Conservation (phyloP, 2,888 invertebrate genomes). For the Andricus curvator region DNA sequence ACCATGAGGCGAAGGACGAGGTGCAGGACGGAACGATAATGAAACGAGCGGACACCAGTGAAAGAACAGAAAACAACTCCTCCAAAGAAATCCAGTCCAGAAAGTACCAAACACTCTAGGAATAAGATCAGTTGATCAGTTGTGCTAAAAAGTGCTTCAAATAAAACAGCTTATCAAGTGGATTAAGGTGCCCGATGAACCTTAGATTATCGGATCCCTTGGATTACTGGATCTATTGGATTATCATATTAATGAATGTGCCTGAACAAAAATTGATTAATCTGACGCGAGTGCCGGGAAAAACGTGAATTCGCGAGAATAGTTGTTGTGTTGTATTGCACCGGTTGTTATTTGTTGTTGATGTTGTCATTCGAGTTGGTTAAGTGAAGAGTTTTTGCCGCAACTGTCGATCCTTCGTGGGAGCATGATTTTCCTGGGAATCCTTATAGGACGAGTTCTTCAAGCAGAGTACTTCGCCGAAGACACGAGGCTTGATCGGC, state of each 20-base stretch:
- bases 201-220: too few species aligned
- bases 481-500: slow-evolving; percentile 33
- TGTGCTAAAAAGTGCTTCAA: slow-evolving; percentile 45
- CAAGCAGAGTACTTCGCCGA: slow-evolving; percentile 22
- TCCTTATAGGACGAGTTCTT: slow-evolving; percentile 52
- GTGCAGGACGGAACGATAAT: slow-evolving; percentile 62
- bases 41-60: slow-evolving; percentile 63
- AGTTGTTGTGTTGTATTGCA: slow-evolving; percentile 33
- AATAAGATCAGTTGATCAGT: neutral
- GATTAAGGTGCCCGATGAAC: slow-evolving; percentile 43
- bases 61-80: slow-evolving; percentile 19
- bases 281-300: slow-evolving; percentile 18
- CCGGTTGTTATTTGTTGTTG: slow-evolving; percentile 19
- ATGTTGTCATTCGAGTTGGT: slow-evolving; percentile 21
- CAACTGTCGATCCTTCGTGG: slow-evolving; percentile 36
- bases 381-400: slow-evolving; percentile 29
- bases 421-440: slow-evolving; percentile 54
- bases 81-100: slow-evolving; percentile 42
- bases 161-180: slow-evolving; percentile 52
- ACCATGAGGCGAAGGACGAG: slow-evolving; percentile 40
- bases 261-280: slow-evolving; percentile 41
- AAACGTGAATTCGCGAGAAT: slow-evolving; percentile 4
- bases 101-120: neutral
- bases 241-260: slow-evolving; percentile 70
- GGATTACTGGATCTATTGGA: slow-evolving; percentile 52